phyloP scores from a whole-genome alignment of 2,888 invertebrate genomes.

The Cephus runcator region DNA sequence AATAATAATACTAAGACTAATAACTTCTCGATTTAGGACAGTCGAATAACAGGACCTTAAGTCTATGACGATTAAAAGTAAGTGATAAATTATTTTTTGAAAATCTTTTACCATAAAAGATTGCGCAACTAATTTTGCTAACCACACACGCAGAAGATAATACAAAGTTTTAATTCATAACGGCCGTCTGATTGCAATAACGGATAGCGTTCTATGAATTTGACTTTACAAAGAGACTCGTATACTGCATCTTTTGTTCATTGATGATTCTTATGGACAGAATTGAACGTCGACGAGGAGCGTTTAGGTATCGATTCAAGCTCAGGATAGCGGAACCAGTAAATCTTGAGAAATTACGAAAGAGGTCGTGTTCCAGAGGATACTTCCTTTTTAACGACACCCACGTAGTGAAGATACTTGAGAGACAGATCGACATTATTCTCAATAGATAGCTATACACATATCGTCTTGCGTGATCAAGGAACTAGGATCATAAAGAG shows the following conservation, averaged over 20 bases:
- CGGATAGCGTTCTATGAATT: slow-evolving; percentile 14
- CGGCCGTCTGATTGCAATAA: slow-evolving; percentile 25
- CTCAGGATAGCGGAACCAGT: not conserved
- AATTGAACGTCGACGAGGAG: not conserved
- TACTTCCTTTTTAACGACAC: slow-evolving; percentile 2
- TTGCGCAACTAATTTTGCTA: not conserved
- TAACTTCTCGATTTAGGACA: not conserved
- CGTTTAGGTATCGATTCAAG: not conserved
- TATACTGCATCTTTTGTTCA: slow-evolving; percentile 5
- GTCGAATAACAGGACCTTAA: not conserved
- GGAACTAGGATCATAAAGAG: not conserved
- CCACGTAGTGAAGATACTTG: not conserved
- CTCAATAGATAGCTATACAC: not conserved
- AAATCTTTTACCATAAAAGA: not conserved
- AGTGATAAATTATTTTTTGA: not conserved
- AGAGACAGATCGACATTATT: not conserved
- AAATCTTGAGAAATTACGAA: slow-evolving; percentile 1
- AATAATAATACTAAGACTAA: not conserved
- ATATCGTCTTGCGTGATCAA: not conserved
- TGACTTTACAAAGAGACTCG: slow-evolving; percentile 17
- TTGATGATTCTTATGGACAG: not conserved
- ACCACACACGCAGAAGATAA: not conserved
- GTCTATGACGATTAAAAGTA: not conserved
- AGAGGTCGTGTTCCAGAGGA: not conserved
- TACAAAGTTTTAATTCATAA: slow-evolving; percentile 24